Base-by-base conservation (phyloP, 2,888 invertebrate genomes). In the Leptopilina myrica region DNA sequence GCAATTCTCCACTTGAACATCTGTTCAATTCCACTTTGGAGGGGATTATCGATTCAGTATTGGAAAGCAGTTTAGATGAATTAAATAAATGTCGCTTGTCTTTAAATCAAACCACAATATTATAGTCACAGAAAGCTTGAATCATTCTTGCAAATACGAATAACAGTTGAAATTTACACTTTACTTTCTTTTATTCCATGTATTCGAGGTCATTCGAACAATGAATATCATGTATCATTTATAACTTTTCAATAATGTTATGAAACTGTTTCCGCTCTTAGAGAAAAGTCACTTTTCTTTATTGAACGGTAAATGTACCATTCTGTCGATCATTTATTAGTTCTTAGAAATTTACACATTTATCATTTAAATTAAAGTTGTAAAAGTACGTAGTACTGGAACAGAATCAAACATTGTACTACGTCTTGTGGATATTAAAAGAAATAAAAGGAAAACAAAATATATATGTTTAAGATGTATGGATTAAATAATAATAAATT, bases 271-370 rank as follows among this genome's bases (percentile, higher is more conserved):
- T 80, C 73, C 64, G 77, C 79, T 79, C 76, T n/a, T 79, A 64
- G 77, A 76, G 79, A 82, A 73, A 78, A 80, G 76, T 67, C 80
- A 82, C 80, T 84, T 84, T 85, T 79, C 49, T 49, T 49, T 85
- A 87, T 83, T 87, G 86, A 90, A 87, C 87, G 88, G 86, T 88
- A 84, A 87, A 90, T 84, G 89, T 91, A 90, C 90, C 90, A 90
- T 91, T 91, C 89, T 89, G 90, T 90, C 91, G 88, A 88, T 89
- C 87, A 88, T 88, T 88, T 88, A 87, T 87, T 87, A 87, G 84
- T 86, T 87, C 88, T 87, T 88, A 88, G 85, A 88, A 86, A 88
- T 87, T 89, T 87, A 89, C 87, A 89, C 86, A 88, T 86, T 89
- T 83, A 85, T 87, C 89, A 89, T 87, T 86, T 85, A 83, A 88